Conservation (phyloP, 1,140 invertebrate species). For the Camponotus floridanus region DNA sequence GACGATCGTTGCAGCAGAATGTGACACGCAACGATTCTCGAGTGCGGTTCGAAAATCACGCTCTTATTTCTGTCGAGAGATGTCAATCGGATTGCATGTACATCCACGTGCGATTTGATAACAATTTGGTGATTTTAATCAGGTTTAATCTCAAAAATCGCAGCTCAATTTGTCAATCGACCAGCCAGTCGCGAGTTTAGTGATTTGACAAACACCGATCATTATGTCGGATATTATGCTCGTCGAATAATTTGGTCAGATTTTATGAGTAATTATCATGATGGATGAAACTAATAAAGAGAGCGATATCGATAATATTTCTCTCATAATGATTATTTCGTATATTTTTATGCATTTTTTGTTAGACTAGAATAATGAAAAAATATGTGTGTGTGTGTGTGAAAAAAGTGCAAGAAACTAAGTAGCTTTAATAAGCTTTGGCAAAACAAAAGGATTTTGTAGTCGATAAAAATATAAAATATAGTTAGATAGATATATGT, state of each 20-base stretch:
- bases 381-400: conserved; percentile 4
- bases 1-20: background rate
- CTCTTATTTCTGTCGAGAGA: conserved; percentile 14
- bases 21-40: background rate
- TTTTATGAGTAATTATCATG: conserved; percentile 2
- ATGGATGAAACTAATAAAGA: background rate
- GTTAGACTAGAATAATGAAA: background rate
- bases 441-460: background rate
- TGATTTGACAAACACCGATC: background rate
- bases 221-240: background rate
- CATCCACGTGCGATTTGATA: background rate
- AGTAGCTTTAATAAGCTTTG: background rate
- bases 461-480: background rate
- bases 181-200: conserved; percentile 3
- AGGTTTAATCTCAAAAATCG: background rate
- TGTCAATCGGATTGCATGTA: background rate
- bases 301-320: background rate
- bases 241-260: background rate
- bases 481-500: background rate
- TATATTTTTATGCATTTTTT: background rate
- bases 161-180: background rate
- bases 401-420: too few species aligned
- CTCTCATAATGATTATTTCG: conserved; percentile 3
- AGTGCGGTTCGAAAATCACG: background rate
- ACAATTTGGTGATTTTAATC: conserved; percentile 5